Percentiles rank a stretch among this genome's conserved stretches.
Evolutionary conservation across 2,797 vertebrate species (phyloP).

Genomic region (Anisognathus igniventris): DNA sequence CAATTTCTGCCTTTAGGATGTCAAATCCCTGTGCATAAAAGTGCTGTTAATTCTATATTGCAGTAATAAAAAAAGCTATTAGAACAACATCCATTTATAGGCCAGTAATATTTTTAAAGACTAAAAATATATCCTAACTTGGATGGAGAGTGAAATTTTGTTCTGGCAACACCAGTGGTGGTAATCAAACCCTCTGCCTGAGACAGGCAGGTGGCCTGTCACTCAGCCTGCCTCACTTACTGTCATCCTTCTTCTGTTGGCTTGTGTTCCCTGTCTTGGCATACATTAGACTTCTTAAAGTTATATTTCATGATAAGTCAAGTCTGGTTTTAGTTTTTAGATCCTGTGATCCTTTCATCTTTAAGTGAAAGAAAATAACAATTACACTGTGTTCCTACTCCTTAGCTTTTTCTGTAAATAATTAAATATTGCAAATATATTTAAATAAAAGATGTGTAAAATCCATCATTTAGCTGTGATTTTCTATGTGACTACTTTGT

Average conservation of each 20-base stretch:
- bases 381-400: not conserved
- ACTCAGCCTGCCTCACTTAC: not conserved
- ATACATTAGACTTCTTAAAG: not conserved
- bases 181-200: constrained; percentile 18
- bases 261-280: not conserved
- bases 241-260: not conserved
- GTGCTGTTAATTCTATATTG: not conserved
- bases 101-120: not conserved
- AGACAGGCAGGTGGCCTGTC: constrained; percentile 34
- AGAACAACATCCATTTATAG: not conserved
- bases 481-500: not conserved
- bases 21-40: not conserved
- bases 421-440: not conserved
- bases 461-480: not conserved
- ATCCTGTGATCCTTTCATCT: not conserved
- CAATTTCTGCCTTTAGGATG: not conserved
- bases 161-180: not conserved
- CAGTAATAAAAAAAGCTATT: not conserved
- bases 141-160: not conserved
- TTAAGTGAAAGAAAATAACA: not conserved
- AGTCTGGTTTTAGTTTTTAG: not conserved
- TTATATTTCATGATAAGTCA: not conserved
- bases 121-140: constrained; percentile 55
- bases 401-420: not conserved
- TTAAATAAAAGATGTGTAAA: not conserved